Conservation (phyloP, 2,888 invertebrate genomes). For the Drosophila suboccidentalis region DNA sequence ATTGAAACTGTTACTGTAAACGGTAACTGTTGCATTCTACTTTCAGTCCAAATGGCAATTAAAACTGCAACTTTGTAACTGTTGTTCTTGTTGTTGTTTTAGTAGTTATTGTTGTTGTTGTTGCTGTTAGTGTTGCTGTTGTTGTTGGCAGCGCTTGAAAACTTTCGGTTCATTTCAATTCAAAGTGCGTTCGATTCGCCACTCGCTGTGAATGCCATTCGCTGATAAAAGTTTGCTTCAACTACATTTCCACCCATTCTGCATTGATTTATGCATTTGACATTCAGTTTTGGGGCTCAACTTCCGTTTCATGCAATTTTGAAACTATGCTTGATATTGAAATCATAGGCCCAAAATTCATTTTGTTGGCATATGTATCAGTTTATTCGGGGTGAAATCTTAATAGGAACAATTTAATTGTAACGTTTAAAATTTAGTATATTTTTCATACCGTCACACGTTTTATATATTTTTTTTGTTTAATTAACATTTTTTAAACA, state of each 20-base stretch:
- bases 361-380: slow-evolving; percentile 1
- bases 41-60: slow-evolving; percentile 47
- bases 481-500: too few relatives aligned
- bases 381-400: neutral
- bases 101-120: slow-evolving; percentile 4
- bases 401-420: neutral
- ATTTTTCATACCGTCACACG: too few relatives aligned
- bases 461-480: too few relatives aligned
- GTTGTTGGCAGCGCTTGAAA: slow-evolving; percentile 27
- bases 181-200: slow-evolving; percentile 37
- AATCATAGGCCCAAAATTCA: slow-evolving; percentile 2
- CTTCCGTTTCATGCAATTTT: slow-evolving; percentile 21
- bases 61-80: slow-evolving; percentile 36
- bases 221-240: slow-evolving; percentile 21
- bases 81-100: slow-evolving; percentile 18
- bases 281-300: slow-evolving; percentile 12
- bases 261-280: slow-evolving; percentile 29
- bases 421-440: neutral
- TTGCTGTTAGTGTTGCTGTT: slow-evolving; percentile 12
- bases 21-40: slow-evolving; percentile 47
- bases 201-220: slow-evolving; percentile 15
- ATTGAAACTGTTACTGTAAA: slow-evolving; percentile 14
- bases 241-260: slow-evolving; percentile 9
- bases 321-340: slow-evolving; percentile 19
- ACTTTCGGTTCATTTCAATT: slow-evolving; percentile 48